Evolutionary conservation across 2,797 vertebrate genomes (phyloP), one percentile per base, ranked within the genome.

Genomic region (Meda fulgida): DNA sequence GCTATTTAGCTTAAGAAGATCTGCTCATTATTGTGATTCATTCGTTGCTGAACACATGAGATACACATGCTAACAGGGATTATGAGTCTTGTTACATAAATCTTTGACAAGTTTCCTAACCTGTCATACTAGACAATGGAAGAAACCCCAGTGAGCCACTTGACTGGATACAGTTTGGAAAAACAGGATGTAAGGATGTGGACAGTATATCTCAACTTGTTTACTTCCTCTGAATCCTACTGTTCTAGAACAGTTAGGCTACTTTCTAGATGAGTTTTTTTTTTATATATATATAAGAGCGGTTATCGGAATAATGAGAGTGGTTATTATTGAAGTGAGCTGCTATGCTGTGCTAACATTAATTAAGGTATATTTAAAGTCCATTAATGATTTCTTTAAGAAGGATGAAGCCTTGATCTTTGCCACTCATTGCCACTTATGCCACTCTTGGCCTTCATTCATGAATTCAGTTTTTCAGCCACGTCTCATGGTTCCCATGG

Each of bases 161-260:
- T 60, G 51, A 66, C 29, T 18, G 23, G 23, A 69, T 34, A 8
- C 51, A 23, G 43, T 7, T 60, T 23, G 40, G 66, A 63, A 77
- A 82, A 86, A 86, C 85, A 86, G 85, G 85, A 86, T 78, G 85
- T 8, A 23, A 82, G 80, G 38, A 63, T 86, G 31, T 78, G 29
- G 80, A 81, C 13, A 70, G 63, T 82, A 70, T 82, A 81, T 82
- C 58, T 78, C n/a, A 81, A 29, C 18, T 36, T 48, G 29, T 86
- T 70, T 69, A 73, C 65, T 86, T 86, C 85, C 73, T 78, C 29
- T 48, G n/a, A 38, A 29, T 80, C 60, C 7, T 34, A 43, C 31
- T 29, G 23, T 82, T 69, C 5, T 38, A 51, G 5, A 81, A 36
- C 16, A 72, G 31, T 80, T 38, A n/a, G n/a, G n/a, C n/a, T n/a